phyloP scores from a whole-genome alignment of 2,797 vertebrate species.

The Artibeus jamaicensis region DNA sequence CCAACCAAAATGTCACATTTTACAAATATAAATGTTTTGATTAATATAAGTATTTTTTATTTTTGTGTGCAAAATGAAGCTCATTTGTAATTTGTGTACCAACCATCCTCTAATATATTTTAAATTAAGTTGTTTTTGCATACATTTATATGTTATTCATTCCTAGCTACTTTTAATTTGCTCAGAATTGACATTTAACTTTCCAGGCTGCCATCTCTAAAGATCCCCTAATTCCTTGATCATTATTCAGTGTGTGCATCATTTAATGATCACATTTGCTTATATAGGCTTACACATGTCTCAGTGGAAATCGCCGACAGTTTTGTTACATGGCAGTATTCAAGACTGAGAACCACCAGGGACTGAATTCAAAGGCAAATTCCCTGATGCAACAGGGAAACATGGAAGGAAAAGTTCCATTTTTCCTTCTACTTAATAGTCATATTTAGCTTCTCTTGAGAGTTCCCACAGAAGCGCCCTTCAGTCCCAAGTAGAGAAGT shows the following conservation, averaged over 20 bases:
- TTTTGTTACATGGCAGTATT: constrained; percentile 61
- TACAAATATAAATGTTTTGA: constrained; percentile 83
- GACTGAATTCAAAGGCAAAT: constrained; percentile 63
- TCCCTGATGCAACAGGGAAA: constrained; percentile 50
- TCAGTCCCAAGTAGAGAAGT: neutral
- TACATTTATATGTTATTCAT: constrained; percentile 84
- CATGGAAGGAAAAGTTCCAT: constrained; percentile 23
- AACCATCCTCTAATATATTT: constrained; percentile 83
- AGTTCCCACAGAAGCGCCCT: neutral
- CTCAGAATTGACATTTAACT: constrained; percentile 83
- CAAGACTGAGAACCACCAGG: constrained; percentile 60
- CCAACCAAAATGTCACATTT: constrained; percentile 81
- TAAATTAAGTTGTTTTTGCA: constrained; percentile 84
- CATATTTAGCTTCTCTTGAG: constrained; percentile 9
- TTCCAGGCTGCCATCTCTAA: constrained; percentile 80
- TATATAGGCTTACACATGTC: constrained; percentile 78
- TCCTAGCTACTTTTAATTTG: constrained; percentile 83
- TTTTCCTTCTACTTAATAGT: constrained; percentile 6
- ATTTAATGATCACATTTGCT: constrained; percentile 82
- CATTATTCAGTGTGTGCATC: constrained; percentile 80
- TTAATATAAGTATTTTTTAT: constrained; percentile 81
- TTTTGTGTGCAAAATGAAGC: constrained; percentile 80
- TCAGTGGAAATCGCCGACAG: constrained; percentile 79
- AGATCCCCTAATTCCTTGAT: constrained; percentile 82
- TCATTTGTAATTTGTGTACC: constrained; percentile 81